Base-by-base conservation (phyloP, 2,113 vertebrate species). In the Carlito syrichta region DNA sequence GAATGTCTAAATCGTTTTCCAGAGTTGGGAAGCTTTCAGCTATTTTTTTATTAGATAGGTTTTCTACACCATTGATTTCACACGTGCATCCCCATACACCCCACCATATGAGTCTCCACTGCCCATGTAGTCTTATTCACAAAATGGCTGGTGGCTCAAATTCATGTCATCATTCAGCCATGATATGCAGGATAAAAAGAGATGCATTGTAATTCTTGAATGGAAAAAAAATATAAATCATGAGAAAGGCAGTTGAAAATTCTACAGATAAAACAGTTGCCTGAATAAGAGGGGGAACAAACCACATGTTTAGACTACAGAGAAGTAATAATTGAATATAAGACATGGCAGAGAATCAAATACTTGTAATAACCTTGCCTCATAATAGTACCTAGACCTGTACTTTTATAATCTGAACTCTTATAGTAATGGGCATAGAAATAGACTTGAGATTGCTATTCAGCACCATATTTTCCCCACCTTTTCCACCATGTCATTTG, bases 181-280 rank as follows among this genome's bases (percentile, higher is more conserved):
- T 3, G 27, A 25, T 52, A 62, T 38, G 23, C 14, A 63, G 32
- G 12, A 81, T n/a, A 73, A 78, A 68, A 81, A 52, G 22, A 95
- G 71, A 81, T 52, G 9, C 7, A 52, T 20, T 27, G 17, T 19
- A 63, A 86, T 14, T 52, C 30, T 73, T 63, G 45, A 3, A n/a
- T 40, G 17, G 62, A 86, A 95, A 91, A 63, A 71, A 73, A 86
- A 32, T 86, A 63, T 79, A 76, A 79, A 91, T 95, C 73, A 62
- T 5, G 20, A 91, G 54, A 78, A 86, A n/a, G 38, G 40, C n/a
- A 81, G 45, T 35, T 58, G n/a, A 63, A 87, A 48, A 74, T 81
- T 52, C n/a, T 74, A 86, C 54, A 60, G 56, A 56, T 63, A 71
- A n/a, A 45, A 52, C 54, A 54, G 32, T 22, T 45, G 17, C 63